Evolutionary conservation across 2,888 invertebrate genomes (phyloP), one percentile per base, ranked within the genome.

Genomic region (Allygus modestus): DNA sequence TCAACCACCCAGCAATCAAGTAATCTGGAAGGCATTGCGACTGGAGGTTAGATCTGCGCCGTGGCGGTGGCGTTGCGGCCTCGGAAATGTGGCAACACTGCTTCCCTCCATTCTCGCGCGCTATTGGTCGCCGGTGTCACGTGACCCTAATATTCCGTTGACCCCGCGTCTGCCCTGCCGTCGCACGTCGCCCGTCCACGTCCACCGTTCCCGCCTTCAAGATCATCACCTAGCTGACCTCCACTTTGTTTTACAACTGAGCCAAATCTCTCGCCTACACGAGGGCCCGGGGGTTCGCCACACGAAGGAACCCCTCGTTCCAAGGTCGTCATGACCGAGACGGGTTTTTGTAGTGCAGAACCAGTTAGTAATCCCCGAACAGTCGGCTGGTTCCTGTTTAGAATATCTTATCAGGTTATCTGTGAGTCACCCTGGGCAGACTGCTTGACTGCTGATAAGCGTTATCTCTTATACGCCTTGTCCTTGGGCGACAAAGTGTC

Each of bases 111-210:
- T 65, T 31, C 79, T 17, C 54, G 54, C 54, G 15, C 79, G 54
- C 79, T 37, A 79, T 79, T 79, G 79, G 79, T 33, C 58, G 33
- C 58, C 5, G 17, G 26, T n/a, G 79, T 79, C 79, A 79, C 79
- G 51, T 79, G 79, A 79, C 79, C 79, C 79, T 79, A 79, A 51
- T 79, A 79, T 79, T 79, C 79, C 79, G 79, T 79, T 79, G 79
- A 79, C 79, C 79, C 79, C 79, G 79, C 20, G 41, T 43, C 41
- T 23, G 17, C 37, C n/a, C n/a, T n/a, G n/a, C n/a, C n/a, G n/a
- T n/a, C n/a, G n/a, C n/a, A n/a, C 73, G 41, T n/a, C 41, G 73
- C 73, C 1, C 65, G 65, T 65, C 26, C 54, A 23, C 65, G 65
- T 65, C 26, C 54, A 28, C 41, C 46, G 69, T 43, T 11, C 41